These are phyloP conservation scores for Heterodera filipjevi DNA, from an alignment of 2,888 invertebrate species.

Conservation along the genomic window DNA sequence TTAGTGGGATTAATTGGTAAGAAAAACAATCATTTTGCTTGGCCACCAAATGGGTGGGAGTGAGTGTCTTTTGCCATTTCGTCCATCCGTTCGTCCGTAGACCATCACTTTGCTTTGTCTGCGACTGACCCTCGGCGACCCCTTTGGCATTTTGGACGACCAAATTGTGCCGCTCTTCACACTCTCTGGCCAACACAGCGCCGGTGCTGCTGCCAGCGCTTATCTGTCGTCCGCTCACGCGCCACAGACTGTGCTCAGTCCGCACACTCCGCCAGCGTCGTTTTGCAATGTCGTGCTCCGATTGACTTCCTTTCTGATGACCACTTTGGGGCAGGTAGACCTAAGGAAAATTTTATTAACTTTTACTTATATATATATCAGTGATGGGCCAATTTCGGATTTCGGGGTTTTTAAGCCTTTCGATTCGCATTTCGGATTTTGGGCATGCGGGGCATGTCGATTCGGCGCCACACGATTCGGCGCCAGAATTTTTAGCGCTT, in stretches of 20 bases:
- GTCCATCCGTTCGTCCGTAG: too few species aligned
- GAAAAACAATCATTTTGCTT: conserved; percentile 16
- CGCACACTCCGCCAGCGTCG: conserved; percentile 78
- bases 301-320: conserved; percentile 88
- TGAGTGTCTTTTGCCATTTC: neutral
- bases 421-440: too few species aligned
- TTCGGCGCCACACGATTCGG: too few species aligned
- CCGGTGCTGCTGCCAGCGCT: neutral
- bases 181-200: conserved; percentile 24
- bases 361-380: too few species aligned
- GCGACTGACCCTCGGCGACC: conserved; percentile 62
- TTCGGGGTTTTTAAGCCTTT: too few species aligned
- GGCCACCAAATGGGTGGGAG: neutral
- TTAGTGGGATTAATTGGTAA: too few species aligned
- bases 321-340: conserved; percentile 71
- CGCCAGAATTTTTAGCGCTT: too few species aligned
- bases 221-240: conserved; percentile 6
- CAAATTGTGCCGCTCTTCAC: conserved; percentile 22
- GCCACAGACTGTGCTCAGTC: conserved; percentile 64
- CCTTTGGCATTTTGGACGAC: conserved; percentile 54
- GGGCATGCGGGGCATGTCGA: too few species aligned
- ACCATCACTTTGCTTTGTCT: conserved; percentile 65
- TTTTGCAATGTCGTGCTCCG: conserved; percentile 96
- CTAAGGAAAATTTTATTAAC: too few species aligned
- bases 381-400: too few species aligned